Conservation (phyloP, 2,888 invertebrate species). For the Ophion costatus region DNA sequence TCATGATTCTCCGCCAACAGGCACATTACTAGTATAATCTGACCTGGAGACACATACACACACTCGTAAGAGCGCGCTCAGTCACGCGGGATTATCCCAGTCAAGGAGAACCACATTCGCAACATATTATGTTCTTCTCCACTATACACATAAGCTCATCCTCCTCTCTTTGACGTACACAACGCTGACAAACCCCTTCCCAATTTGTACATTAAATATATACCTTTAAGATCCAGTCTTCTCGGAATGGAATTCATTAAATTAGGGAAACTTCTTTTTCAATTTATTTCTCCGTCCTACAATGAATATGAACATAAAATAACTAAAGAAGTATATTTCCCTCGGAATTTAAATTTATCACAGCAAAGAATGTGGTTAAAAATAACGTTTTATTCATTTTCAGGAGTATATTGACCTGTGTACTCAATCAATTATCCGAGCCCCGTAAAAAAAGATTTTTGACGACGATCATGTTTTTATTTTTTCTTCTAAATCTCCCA, state of each 20-base stretch:
- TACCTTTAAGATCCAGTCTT: neutral
- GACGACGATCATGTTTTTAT: neutral
- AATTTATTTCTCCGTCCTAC: neutral
- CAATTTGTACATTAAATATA: slow-evolving; percentile 10
- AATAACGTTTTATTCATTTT: too few relatives aligned
- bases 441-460: neutral
- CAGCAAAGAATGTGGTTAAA: too few relatives aligned
- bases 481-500: too few relatives aligned
- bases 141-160: slow-evolving; percentile 49
- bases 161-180: slow-evolving; percentile 35
- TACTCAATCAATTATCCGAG: neutral
- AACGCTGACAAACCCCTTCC: slow-evolving; percentile 15
- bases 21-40: slow-evolving; percentile 44
- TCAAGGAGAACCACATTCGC: slow-evolving; percentile 80
- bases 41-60: slow-evolving; percentile 46
- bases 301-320: neutral
- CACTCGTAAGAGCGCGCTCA: slow-evolving; percentile 30
- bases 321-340: neutral
- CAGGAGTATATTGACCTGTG: neutral
- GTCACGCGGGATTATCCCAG: slow-evolving; percentile 72
- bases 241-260: neutral
- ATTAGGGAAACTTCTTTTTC: neutral
- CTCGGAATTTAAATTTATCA: neutral
- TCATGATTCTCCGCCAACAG: slow-evolving; percentile 54
- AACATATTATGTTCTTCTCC: slow-evolving; percentile 69